These are phyloP conservation scores for Zaprionus ghesquierei DNA, from an alignment of 1,140 invertebrate genomes.

Conservation along the genomic window DNA sequence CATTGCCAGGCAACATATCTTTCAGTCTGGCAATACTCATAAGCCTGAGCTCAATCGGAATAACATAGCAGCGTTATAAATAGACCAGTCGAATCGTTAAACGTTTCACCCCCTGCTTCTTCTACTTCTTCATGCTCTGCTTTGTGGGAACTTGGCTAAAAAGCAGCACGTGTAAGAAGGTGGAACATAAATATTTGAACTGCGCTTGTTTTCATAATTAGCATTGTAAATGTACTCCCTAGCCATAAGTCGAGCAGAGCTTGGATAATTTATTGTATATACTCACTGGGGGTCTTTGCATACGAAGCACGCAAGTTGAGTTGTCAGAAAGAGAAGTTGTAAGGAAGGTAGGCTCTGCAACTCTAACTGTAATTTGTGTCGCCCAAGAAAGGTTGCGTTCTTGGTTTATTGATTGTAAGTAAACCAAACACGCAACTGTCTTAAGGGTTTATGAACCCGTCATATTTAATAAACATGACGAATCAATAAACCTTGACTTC, in stretches of 20 bases:
- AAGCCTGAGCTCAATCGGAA: conserved; percentile 1
- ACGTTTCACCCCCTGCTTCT: neutral
- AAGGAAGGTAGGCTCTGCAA: no score
- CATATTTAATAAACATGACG: neutral
- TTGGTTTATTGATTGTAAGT: conserved; percentile 18
- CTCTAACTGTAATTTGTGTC: conserved; percentile 8
- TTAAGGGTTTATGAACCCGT: neutral
- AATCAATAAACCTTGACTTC: no score
- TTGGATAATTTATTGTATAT: neutral
- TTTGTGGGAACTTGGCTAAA: neutral
- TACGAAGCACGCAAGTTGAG: neutral
- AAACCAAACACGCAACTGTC: conserved; percentile 8
- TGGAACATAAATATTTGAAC: neutral
- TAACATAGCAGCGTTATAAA: neutral
- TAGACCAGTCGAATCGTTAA: neutral
- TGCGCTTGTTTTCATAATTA: neutral
- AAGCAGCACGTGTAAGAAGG: neutral
- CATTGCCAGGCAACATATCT: conserved; percentile 9
- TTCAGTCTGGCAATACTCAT: conserved; percentile 1
- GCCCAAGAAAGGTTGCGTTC: neutral
- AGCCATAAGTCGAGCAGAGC: neutral
- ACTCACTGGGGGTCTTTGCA: neutral
- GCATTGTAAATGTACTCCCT: neutral
- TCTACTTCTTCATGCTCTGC: neutral
- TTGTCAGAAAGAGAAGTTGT: neutral